Evolutionary conservation across 2,797 vertebrate genomes (phyloP).

Genomic region (Cynodonichthys magdalenae): DNA sequence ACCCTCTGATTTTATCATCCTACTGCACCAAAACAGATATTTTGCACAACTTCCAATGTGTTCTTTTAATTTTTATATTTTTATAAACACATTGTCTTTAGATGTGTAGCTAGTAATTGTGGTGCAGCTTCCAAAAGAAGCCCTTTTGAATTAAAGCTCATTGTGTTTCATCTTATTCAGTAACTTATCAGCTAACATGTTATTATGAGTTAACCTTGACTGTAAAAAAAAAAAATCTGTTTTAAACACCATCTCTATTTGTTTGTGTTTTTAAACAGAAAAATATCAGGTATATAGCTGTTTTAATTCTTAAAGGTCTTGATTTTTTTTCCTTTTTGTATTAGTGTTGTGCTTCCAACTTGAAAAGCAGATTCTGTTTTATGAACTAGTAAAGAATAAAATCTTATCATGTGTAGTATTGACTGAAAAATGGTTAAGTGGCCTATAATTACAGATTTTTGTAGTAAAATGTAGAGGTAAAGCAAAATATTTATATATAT

Average conservation of each 20-base stretch:
- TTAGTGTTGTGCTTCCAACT: neutral
- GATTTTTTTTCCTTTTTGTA: neutral
- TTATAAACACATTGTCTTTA: conserved; percentile 11
- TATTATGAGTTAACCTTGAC: conserved; percentile 55
- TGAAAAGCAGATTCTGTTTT: conserved; percentile 6
- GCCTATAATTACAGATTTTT: conserved; percentile 59
- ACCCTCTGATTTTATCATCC: too few species aligned
- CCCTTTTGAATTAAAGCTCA: conserved; percentile 40
- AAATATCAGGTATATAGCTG: neutral
- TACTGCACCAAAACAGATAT: conserved; percentile 1
- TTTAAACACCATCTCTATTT: conserved; percentile 11
- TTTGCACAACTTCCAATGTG: neutral
- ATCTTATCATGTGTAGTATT: conserved; percentile 7
- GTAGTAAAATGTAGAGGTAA: conserved; percentile 35
- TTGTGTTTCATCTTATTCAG: conserved; percentile 41
- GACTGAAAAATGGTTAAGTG: conserved; percentile 35
- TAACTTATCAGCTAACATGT: conserved; percentile 46
- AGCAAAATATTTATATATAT: conserved; percentile 47
- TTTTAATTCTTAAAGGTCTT: neutral
- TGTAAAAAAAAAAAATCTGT: conserved; percentile 29
- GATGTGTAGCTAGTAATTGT: conserved; percentile 26
- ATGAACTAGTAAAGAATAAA: conserved; percentile 24
- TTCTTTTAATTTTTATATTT: neutral
- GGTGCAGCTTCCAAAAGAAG: conserved; percentile 25
- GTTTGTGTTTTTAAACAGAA: conserved; percentile 7